These are phyloP conservation scores for Salmo trutta DNA, from an alignment of 2,797 vertebrate genomes.

Conservation along the genomic window DNA sequence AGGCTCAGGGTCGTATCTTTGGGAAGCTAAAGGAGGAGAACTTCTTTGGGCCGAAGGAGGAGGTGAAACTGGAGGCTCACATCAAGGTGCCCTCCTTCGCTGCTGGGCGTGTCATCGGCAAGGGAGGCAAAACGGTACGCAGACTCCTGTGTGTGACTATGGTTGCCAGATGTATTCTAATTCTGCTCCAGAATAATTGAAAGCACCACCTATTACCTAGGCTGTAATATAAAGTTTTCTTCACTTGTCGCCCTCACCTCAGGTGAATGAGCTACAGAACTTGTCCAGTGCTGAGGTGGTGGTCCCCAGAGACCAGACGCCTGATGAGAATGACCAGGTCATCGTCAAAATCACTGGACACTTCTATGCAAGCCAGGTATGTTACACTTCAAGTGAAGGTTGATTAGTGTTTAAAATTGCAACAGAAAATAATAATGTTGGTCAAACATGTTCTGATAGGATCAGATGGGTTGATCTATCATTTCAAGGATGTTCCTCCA, in stretches of 20 bases:
- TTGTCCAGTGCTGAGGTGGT: slow-evolving; percentile 98
- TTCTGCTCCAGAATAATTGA: neutral
- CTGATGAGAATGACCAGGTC: slow-evolving; percentile 97
- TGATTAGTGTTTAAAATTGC: too few relatives aligned
- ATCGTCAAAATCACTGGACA: slow-evolving; percentile 98
- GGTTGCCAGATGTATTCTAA: neutral
- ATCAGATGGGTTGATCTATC: neutral
- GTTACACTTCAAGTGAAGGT: slow-evolving; percentile 14
- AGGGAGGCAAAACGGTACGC: slow-evolving; percentile 97
- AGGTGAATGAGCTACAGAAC: slow-evolving; percentile 99
- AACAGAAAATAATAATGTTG: too few relatives aligned
- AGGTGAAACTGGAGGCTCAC: slow-evolving; percentile 97
- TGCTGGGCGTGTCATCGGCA: slow-evolving; percentile 97
- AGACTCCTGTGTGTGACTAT: neutral
- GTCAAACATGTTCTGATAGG: neutral
- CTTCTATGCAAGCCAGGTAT: slow-evolving; percentile 99
- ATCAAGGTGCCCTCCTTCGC: slow-evolving; percentile 98
- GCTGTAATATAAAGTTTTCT: neutral
- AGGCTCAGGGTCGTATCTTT: slow-evolving; percentile 99
- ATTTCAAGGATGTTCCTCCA: neutral
- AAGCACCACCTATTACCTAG: neutral
- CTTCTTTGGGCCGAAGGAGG: slow-evolving; percentile 98
- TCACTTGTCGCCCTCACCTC: neutral
- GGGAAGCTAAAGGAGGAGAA: slow-evolving; percentile 99
- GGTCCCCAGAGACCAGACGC: slow-evolving; percentile 97